Base-by-base conservation (phyloP, 2,888 invertebrate species). In the Eristalinus sepulchralis region DNA sequence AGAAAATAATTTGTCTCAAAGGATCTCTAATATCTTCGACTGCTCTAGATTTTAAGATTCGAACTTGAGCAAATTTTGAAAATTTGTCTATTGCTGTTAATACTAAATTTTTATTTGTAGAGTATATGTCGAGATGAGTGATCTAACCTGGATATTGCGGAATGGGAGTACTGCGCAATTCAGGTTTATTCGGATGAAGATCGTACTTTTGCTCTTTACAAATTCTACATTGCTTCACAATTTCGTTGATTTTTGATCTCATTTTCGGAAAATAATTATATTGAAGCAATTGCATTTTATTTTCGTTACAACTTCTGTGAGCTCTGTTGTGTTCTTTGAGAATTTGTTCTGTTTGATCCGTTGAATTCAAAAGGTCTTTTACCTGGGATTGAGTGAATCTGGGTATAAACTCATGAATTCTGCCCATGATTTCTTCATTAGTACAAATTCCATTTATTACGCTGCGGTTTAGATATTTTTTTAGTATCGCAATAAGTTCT, bases 131-230 rank as follows among this genome's bases (percentile, higher is more conserved):
- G 1, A 83, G 34, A 27, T 77, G 77, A 1, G 71, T 9, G 20
- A 82, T 77, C 22, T n/a, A n/a, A n/a, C n/a, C n/a, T n/a, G n/a
- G n/a, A n/a, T n/a, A n/a, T n/a, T n/a, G n/a, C n/a, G n/a, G n/a
- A n/a, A n/a, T n/a, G n/a, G n/a, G n/a, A n/a, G n/a, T n/a, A n/a
- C n/a, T n/a, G n/a, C n/a, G n/a, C n/a, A 75, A 24, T 64, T 82
- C n/a, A 0, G 76, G 71, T 60, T 82, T 71, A 4, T 76, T 71
- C 0, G 60, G 60, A 8, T 68, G 78, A 1, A 63, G 67, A 10
- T 77, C 83, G 20, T 72, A 77, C 27, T 83, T 83, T 31, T 77
- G 70, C 20, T 59, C 55, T 6, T 77, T 66, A 31, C 67, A 72
- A 6, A 55, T 36, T 11, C 31, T 33, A 8, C 80, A 67, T 60